phyloP scores from a whole-genome alignment of 2,113 vertebrate species.

The Vireo altiloquus region DNA sequence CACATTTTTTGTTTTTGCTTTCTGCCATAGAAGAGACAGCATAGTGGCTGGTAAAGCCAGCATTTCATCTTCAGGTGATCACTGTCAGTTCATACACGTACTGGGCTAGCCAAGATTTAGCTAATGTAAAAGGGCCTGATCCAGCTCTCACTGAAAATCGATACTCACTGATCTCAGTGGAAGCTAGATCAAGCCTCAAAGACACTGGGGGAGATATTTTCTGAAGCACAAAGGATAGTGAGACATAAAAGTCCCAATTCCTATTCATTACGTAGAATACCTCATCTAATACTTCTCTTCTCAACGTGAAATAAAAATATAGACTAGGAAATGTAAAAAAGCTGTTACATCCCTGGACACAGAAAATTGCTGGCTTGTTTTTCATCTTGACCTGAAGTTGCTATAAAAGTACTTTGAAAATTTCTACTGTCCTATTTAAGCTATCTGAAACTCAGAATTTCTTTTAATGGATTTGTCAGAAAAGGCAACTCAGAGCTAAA shows the following conservation, averaged over 20 bases:
- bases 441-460: not conserved
- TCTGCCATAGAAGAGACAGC: not conserved
- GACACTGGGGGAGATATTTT: not conserved
- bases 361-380: not conserved
- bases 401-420: not conserved
- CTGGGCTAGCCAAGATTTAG: not conserved
- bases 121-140: not conserved
- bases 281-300: not conserved
- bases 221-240: not conserved
- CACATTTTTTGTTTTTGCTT: not conserved
- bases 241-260: not conserved
- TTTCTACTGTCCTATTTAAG: not conserved
- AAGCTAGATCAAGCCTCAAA: not conserved
- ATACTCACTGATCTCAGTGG: not conserved
- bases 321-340: not conserved
- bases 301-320: not conserved
- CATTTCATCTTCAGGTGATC: slow-evolving; percentile 8
- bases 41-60: not conserved
- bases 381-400: not conserved
- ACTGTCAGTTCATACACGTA: not conserved
- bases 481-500: not conserved
- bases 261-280: not conserved
- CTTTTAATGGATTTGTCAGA: not conserved
- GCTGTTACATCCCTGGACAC: not conserved
- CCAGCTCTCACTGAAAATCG: not conserved